Percentiles rank a stretch among this genome's conserved stretches.
Conservation (phyloP, 2,797 vertebrate species). For the Microctenopoma lineatum region DNA sequence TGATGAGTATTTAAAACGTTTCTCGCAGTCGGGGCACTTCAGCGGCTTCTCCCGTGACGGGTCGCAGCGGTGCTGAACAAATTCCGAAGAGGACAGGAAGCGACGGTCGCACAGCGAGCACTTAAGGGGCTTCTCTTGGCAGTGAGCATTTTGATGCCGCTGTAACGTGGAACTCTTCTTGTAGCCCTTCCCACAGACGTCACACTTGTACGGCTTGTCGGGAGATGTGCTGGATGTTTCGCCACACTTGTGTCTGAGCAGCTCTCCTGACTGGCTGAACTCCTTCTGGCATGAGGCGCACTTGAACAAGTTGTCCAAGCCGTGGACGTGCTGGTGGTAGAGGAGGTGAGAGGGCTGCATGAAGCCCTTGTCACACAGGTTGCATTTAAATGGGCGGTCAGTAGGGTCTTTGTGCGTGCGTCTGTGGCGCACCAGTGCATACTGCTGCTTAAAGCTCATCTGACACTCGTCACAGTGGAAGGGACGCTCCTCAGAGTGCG, state of each 20-base stretch:
- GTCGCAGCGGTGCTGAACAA: slow-evolving; percentile 97
- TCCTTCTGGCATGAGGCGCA: slow-evolving; percentile 97
- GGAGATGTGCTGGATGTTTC: slow-evolving; percentile 83
- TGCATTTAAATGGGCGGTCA: slow-evolving; percentile 94
- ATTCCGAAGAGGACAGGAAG: slow-evolving; percentile 96
- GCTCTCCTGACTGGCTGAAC: slow-evolving; percentile 95
- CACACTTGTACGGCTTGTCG: slow-evolving; percentile 95
- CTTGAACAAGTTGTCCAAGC: slow-evolving; percentile 97
- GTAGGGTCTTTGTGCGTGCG: slow-evolving; percentile 91
- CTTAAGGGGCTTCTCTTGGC: slow-evolving; percentile 95
- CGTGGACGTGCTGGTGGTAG: slow-evolving; percentile 97
- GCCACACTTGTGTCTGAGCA: slow-evolving; percentile 94
- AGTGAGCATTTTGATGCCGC: slow-evolving; percentile 95
- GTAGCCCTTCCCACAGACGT: slow-evolving; percentile 94
- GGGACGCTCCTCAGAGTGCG: slow-evolving; percentile 97
- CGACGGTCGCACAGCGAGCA: slow-evolving; percentile 97
- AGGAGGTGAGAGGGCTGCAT: slow-evolving; percentile 96
- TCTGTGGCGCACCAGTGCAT: slow-evolving; percentile 92
- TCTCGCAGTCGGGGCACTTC: slow-evolving; percentile 96
- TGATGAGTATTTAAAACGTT: slow-evolving; percentile 96
- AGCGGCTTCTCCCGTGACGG: slow-evolving; percentile 95
- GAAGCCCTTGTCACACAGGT: slow-evolving; percentile 96
- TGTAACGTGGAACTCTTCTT: slow-evolving; percentile 96
- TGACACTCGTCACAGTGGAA: slow-evolving; percentile 98
- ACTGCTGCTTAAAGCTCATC: slow-evolving; percentile 99